These are phyloP conservation scores for Andrena camellia DNA, from an alignment of 2,888 invertebrate species.

Conservation along the genomic window DNA sequence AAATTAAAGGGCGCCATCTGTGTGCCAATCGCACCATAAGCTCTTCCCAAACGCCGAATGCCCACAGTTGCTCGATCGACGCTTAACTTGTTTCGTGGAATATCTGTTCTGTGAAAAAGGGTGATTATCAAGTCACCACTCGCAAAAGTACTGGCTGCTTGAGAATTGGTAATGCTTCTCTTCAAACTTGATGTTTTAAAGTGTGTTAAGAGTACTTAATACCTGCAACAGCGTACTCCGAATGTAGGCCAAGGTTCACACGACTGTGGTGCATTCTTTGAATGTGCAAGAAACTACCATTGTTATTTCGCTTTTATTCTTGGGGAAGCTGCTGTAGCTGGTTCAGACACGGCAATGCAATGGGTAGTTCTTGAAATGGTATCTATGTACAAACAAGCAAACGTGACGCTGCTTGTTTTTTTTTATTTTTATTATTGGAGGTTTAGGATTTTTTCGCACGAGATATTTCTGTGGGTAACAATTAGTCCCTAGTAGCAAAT, in stretches of 20 bases:
- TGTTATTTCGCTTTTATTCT: not conserved
- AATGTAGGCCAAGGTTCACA: slow-evolving; percentile 6
- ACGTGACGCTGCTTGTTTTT: too few relatives aligned
- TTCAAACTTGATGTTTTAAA: slow-evolving; percentile 10
- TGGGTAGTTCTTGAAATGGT: not conserved
- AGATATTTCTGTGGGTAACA: too few relatives aligned
- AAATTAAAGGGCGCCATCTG: too few relatives aligned
- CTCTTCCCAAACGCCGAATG: not conserved
- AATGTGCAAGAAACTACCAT: not conserved
- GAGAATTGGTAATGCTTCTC: slow-evolving; percentile 21
- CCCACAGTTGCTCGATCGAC: not conserved
- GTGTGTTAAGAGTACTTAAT: slow-evolving; percentile 10
- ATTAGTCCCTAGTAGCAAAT: too few relatives aligned
- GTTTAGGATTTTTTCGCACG: too few relatives aligned
- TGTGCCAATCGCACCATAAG: too few relatives aligned
- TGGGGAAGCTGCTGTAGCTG: not conserved
- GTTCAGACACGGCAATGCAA: not conserved
- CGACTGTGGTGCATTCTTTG: not conserved
- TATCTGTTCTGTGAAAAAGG: not conserved
- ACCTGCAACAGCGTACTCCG: not conserved
- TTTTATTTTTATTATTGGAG: too few relatives aligned
- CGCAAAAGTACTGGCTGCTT: not conserved
- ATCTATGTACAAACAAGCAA: not conserved
- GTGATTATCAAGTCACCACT: not conserved
- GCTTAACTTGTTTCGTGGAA: not conserved